These are phyloP conservation scores for Ranitomeya variabilis DNA, from an alignment of 2,113 vertebrate species.

Conservation along the genomic window DNA sequence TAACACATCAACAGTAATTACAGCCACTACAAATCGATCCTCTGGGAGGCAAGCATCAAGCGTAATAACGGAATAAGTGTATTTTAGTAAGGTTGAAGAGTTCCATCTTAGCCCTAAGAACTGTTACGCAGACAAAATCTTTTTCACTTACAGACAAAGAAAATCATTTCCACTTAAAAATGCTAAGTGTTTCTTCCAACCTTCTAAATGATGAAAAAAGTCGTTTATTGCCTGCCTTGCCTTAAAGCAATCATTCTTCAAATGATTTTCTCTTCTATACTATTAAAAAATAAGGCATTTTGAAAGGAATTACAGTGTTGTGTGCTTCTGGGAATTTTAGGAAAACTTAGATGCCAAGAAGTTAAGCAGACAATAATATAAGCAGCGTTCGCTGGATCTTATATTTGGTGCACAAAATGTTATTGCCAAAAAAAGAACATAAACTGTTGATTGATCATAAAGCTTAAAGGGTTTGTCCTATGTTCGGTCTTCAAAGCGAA, in stretches of 20 bases:
- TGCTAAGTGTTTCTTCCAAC: conserved; percentile 22
- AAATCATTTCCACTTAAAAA: conserved; percentile 23
- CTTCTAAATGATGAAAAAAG: conserved; percentile 31
- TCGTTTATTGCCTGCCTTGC: not conserved
- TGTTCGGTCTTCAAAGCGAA: too few relatives aligned
- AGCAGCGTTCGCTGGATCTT: not conserved
- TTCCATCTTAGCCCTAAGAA: conserved; percentile 11
- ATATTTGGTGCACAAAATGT: not conserved
- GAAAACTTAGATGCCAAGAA: not conserved
- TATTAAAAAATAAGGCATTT: conserved; percentile 18
- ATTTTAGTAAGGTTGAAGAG: conserved; percentile 20
- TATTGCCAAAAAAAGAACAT: not conserved
- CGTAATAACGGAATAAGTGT: not conserved
- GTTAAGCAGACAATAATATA: conserved; percentile 1
- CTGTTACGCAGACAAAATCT: conserved; percentile 16
- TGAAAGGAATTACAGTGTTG: not conserved
- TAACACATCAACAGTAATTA: conserved; percentile 54
- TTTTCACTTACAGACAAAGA: conserved; percentile 27
- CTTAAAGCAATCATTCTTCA: conserved; percentile 4
- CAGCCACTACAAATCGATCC: conserved; percentile 16
- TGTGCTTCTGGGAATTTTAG: not conserved
- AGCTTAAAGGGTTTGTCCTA: not conserved
- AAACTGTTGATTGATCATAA: not conserved
- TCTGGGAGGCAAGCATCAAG: conserved; percentile 37
- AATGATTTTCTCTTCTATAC: not conserved